Percentiles rank a stretch among this genome's conserved stretches.
Evolutionary conservation across 2,113 vertebrate species (phyloP).

Genomic region (Conger conger): DNA sequence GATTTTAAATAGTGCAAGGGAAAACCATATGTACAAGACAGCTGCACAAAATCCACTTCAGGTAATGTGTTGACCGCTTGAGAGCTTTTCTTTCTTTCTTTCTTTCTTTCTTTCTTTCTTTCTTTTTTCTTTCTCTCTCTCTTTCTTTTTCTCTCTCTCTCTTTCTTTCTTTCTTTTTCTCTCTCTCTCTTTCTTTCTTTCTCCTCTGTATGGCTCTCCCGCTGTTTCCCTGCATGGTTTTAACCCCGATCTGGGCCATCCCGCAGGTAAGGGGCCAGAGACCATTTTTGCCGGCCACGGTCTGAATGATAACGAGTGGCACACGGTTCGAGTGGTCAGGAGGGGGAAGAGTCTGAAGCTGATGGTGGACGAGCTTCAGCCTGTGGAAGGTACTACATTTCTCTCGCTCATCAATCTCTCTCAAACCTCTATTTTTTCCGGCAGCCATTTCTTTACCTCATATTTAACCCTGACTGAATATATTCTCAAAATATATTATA

Average conservation of each 20-base stretch:
- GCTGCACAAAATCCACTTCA: neutral
- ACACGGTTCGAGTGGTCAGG: conserved; percentile 96
- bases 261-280: conserved; percentile 99
- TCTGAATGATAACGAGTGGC: conserved; percentile 99
- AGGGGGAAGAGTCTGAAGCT: conserved; percentile 96
- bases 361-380: conserved; percentile 92
- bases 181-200: conserved; percentile 40
- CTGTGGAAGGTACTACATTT: conserved; percentile 65
- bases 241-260: conserved; percentile 93
- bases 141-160: conserved; percentile 27
- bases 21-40: neutral
- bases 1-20: neutral
- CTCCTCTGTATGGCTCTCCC: conserved; percentile 11
- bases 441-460: too few relatives aligned
- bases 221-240: conserved; percentile 42
- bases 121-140: conserved; percentile 28
- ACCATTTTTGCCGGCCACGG: conserved; percentile 98
- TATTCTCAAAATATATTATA: too few relatives aligned
- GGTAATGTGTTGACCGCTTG: neutral
- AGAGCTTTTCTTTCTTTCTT: neutral
- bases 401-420: neutral
- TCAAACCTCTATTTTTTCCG: neutral
- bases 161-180: conserved; percentile 42
- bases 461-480: too few relatives aligned
- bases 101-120: conserved; percentile 34